Conservation (phyloP, 1,140 invertebrate species). For the Physella acuta region DNA sequence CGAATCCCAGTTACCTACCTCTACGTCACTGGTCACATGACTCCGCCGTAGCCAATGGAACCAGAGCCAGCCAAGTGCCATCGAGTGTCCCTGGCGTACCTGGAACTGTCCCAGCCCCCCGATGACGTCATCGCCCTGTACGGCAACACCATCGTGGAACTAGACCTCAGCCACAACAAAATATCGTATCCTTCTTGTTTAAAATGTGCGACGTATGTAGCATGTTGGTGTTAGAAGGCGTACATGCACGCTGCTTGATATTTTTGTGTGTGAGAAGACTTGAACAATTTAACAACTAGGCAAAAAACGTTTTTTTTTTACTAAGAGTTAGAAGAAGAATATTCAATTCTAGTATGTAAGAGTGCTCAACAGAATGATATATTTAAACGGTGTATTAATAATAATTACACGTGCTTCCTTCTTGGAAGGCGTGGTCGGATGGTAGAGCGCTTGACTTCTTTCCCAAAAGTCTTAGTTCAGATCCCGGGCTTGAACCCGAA, state of each 20-base stretch:
- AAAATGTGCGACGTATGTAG: background rate
- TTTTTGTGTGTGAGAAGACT: slow-evolving; percentile 4
- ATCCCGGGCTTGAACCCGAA: too few relatives aligned
- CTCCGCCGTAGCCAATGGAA: background rate
- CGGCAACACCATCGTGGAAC: slow-evolving; percentile 34
- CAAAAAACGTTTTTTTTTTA: background rate
- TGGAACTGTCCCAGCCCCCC: slow-evolving; percentile 37
- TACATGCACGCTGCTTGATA: background rate
- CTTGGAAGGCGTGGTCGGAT: too few relatives aligned
- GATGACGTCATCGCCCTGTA: slow-evolving; percentile 29
- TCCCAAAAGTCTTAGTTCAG: too few relatives aligned
- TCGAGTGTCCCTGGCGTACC: slow-evolving; percentile 34
- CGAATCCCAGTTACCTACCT: background rate
- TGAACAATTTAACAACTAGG: too few relatives aligned
- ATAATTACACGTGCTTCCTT: too few relatives aligned
- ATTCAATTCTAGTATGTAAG: background rate
- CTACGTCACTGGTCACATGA: background rate
- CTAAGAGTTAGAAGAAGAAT: background rate
- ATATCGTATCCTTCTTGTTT: slow-evolving; percentile 46
- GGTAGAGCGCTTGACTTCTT: too few relatives aligned
- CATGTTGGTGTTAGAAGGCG: background rate
- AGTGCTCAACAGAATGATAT: background rate
- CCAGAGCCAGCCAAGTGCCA: background rate
- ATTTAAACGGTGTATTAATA: too few relatives aligned
- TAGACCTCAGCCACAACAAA: slow-evolving; percentile 37